A percentile compares a stretch with the other conserved stretches of the same genome.
Conservation (phyloP, 2,113 vertebrate genomes). For the Poeciliopsis prolifica region DNA sequence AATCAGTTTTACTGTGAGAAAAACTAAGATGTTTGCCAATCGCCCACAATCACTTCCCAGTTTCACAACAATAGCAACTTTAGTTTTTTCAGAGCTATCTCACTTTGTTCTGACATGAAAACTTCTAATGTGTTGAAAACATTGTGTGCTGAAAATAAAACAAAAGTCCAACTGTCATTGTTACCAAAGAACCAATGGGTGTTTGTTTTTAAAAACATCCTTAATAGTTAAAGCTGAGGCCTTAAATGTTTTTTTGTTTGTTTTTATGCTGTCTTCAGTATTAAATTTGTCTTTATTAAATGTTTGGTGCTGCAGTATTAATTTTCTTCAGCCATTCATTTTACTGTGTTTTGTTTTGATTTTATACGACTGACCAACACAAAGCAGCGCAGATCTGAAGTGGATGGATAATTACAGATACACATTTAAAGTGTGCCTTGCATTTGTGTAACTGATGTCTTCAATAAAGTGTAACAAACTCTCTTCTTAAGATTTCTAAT, state of each 20-base stretch:
- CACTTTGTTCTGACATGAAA: background rate
- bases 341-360: background rate
- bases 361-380: background rate
- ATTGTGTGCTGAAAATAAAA: background rate
- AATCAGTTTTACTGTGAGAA: background rate
- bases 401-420: background rate
- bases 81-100: background rate
- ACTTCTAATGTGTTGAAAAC: background rate
- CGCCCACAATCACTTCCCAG: background rate
- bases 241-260: too few species aligned
- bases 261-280: background rate
- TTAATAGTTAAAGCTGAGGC: too few species aligned
- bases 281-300: background rate
- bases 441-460: too few species aligned
- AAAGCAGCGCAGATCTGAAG: background rate
- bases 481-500: too few species aligned
- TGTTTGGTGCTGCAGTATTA: background rate
- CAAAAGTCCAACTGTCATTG: too few species aligned
- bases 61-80: background rate
- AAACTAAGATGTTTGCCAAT: background rate
- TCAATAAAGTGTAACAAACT: too few species aligned
- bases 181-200: background rate
- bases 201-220: background rate
- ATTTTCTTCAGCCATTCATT: background rate
- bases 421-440: too few species aligned